A percentile compares a stretch with the other conserved stretches of the same genome.
phyloP scores from a whole-genome alignment of 2,888 invertebrate species.

The Temnothorax unifasciatus region DNA sequence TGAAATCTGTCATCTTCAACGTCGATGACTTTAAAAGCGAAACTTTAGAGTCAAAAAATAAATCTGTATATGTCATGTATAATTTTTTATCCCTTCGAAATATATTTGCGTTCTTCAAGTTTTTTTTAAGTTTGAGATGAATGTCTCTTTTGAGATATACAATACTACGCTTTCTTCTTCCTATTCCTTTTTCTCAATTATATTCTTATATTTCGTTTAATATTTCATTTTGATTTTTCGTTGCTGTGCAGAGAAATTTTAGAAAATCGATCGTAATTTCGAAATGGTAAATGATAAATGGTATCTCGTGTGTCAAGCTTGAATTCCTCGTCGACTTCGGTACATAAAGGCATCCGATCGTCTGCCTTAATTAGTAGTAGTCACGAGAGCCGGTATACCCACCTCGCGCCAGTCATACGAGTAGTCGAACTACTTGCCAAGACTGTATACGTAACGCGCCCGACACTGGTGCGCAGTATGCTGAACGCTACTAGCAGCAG shows the following conservation, averaged over 20 bases:
- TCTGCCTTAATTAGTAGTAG: slow-evolving; percentile 35
- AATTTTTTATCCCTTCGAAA: not conserved
- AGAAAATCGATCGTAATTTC: not conserved
- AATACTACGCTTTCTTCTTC: not conserved
- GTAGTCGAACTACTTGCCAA: slow-evolving; percentile 70
- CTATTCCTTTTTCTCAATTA: too few species aligned
- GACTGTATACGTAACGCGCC: slow-evolving; percentile 73
- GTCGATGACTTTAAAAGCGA: not conserved
- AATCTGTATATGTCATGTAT: not conserved
- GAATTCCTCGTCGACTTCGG: not conserved
- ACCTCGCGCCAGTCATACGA: slow-evolving; percentile 48
- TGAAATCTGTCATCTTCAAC: not conserved
- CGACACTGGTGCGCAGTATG: slow-evolving; percentile 78
- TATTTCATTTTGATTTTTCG: not conserved
- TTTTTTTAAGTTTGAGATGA: too few species aligned
- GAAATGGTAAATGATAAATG: not conserved
- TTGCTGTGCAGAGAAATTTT: not conserved
- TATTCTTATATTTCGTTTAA: not conserved
- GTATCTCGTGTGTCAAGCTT: not conserved
- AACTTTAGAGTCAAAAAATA: not conserved
- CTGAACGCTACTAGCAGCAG: slow-evolving; percentile 63
- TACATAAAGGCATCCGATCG: not conserved
- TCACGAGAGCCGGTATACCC: slow-evolving; percentile 31
- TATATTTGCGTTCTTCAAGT: too few species aligned
- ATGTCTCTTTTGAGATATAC: not conserved